These are phyloP conservation scores for Philonicus albiceps DNA, from an alignment of 2,888 invertebrate genomes.

Conservation along the genomic window DNA sequence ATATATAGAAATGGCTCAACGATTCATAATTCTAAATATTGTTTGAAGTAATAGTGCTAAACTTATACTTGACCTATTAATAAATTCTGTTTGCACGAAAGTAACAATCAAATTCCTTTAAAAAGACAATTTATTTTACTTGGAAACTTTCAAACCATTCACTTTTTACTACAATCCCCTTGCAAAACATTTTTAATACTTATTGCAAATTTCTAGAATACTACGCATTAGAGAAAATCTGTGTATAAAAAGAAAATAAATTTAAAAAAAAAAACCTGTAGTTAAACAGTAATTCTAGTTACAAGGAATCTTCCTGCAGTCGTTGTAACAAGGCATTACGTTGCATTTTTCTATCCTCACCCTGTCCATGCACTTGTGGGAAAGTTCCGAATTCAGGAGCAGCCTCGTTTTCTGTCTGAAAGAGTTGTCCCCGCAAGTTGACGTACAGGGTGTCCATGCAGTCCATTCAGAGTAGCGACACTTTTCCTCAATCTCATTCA, in stretches of 20 bases:
- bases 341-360: constrained; percentile 59
- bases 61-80: too few relatives aligned
- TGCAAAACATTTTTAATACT: background rate
- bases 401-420: constrained; percentile 66
- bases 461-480: constrained; percentile 74
- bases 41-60: too few relatives aligned
- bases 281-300: background rate
- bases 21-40: too few relatives aligned
- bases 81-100: background rate
- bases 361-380: constrained; percentile 60
- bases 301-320: background rate
- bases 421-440: constrained; percentile 69
- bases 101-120: background rate
- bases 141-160: background rate
- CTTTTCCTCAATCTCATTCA: constrained; percentile 55
- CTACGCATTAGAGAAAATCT: background rate
- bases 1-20: too few relatives aligned
- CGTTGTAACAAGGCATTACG: constrained; percentile 57
- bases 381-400: constrained; percentile 57
- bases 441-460: constrained; percentile 74
- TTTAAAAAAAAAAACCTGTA: background rate
- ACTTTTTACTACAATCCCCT: background rate
- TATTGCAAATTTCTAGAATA: background rate
- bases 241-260: background rate
- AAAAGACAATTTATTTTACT: background rate